Evolutionary conservation across 2,797 vertebrate species (phyloP).

Genomic region (Sebastolobus alascanus): DNA sequence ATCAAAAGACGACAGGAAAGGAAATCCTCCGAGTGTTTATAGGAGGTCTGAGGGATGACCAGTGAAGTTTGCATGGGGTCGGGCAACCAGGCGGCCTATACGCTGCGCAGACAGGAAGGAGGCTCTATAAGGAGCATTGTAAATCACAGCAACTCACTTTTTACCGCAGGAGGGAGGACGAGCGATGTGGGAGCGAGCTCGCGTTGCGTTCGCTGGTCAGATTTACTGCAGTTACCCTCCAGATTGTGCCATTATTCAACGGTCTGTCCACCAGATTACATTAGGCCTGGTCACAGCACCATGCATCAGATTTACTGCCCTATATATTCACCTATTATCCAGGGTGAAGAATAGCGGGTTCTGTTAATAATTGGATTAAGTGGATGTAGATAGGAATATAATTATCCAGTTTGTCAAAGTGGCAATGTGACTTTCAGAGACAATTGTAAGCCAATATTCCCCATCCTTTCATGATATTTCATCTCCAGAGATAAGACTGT

Average conservation of each 20-base stretch:
- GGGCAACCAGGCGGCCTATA: slow-evolving; percentile 38
- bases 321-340: slow-evolving; percentile 59
- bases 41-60: slow-evolving; percentile 44
- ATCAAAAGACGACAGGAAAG: slow-evolving; percentile 58
- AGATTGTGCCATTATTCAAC: slow-evolving; percentile 80
- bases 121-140: slow-evolving; percentile 59
- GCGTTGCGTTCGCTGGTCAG: slow-evolving; percentile 53
- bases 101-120: slow-evolving; percentile 61
- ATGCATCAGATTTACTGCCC: slow-evolving; percentile 75
- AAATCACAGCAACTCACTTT: slow-evolving; percentile 69
- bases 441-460: slow-evolving; percentile 29
- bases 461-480: slow-evolving; percentile 18
- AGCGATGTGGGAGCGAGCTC: slow-evolving; percentile 39
- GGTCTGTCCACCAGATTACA: slow-evolving; percentile 73
- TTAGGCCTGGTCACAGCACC: slow-evolving; percentile 68
- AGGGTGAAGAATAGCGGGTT: slow-evolving; percentile 57
- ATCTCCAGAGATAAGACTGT: slow-evolving; percentile 7
- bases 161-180: slow-evolving; percentile 53
- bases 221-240: slow-evolving; percentile 64
- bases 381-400: slow-evolving; percentile 45
- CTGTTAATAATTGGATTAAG: slow-evolving; percentile 65
- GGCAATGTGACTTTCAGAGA: slow-evolving; percentile 41
- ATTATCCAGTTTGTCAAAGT: slow-evolving; percentile 50
- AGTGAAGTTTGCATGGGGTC: slow-evolving; percentile 33
- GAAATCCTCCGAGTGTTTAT: slow-evolving; percentile 60